phyloP scores from a whole-genome alignment of 1,140 invertebrate genomes.

The Bombus superbus region DNA sequence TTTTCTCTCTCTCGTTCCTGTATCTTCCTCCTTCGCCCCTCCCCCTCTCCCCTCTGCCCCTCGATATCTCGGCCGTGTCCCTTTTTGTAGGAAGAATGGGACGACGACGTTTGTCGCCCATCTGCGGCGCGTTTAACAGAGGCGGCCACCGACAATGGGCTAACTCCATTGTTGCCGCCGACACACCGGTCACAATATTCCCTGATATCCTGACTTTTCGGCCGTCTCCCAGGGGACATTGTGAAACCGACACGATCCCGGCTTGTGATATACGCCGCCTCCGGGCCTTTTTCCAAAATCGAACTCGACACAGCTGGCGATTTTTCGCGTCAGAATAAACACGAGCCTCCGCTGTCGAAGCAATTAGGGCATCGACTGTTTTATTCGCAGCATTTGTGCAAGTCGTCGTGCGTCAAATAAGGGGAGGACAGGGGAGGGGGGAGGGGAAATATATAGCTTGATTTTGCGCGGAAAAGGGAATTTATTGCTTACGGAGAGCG shows the following conservation, averaged over 20 bases:
- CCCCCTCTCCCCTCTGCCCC: background rate
- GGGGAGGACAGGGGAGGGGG: fast-evolving
- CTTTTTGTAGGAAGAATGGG: slow-evolving; percentile 62
- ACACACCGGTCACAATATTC: slow-evolving; percentile 71
- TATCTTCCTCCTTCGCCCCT: background rate
- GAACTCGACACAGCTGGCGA: slow-evolving; percentile 55
- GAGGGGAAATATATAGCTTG: too few species aligned
- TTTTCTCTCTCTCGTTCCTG: background rate
- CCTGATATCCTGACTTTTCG: slow-evolving; percentile 68
- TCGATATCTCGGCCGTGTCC: slow-evolving; percentile 39
- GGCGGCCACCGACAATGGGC: slow-evolving; percentile 60
- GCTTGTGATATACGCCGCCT: slow-evolving; percentile 61
- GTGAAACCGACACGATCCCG: slow-evolving; percentile 47
- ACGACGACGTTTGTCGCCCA: slow-evolving; percentile 65
- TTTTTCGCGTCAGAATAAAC: slow-evolving; percentile 17
- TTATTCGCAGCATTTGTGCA: background rate
- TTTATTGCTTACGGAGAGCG: too few species aligned
- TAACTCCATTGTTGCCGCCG: slow-evolving; percentile 64
- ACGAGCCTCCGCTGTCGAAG: background rate
- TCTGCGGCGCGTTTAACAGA: slow-evolving; percentile 68
- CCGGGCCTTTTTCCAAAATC: background rate
- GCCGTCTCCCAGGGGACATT: slow-evolving; percentile 39
- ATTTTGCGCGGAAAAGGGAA: too few species aligned
- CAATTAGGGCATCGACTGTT: background rate
- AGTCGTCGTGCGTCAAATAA: too few species aligned